These are phyloP conservation scores for Drosophila infuscata DNA, from an alignment of 2,888 invertebrate genomes.

Conservation along the genomic window DNA sequence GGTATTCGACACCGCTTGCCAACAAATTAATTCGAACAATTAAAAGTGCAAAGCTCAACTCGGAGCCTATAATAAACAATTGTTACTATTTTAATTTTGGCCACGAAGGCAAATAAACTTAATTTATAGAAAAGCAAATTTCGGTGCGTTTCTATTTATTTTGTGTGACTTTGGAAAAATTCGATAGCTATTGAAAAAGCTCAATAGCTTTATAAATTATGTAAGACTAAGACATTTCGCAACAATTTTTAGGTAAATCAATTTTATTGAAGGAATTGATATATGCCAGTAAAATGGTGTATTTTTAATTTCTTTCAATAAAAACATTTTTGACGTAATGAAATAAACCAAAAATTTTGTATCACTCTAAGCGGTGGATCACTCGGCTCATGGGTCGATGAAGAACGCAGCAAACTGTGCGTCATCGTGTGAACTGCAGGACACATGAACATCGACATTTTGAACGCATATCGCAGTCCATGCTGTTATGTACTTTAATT, in stretches of 20 bases:
- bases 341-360: conserved; percentile 15
- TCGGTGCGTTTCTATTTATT: too few species aligned
- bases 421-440: conserved; percentile 86
- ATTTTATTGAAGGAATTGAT: conserved; percentile 51
- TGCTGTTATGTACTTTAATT: conserved; percentile 54
- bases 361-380: conserved; percentile 49
- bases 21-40: too few species aligned
- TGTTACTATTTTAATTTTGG: too few species aligned
- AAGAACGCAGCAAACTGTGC: conserved; percentile 63
- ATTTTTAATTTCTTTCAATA: conserved; percentile 54
- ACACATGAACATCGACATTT: conserved; percentile 88
- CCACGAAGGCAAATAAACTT: too few species aligned
- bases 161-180: too few species aligned
- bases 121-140: too few species aligned
- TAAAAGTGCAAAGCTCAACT: too few species aligned
- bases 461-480: conserved; percentile 84
- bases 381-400: conserved; percentile 85
- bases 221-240: conserved; percentile 35
- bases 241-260: conserved; percentile 29
- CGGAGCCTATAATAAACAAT: too few species aligned
- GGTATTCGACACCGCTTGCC: too few species aligned
- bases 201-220: conserved; percentile 18
- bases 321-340: conserved; percentile 25
- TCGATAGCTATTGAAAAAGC: too few species aligned
- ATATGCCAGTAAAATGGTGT: conserved; percentile 50